These are phyloP conservation scores for Cyclargus thomasi DNA, from an alignment of 1,140 invertebrate species.

Conservation along the genomic window DNA sequence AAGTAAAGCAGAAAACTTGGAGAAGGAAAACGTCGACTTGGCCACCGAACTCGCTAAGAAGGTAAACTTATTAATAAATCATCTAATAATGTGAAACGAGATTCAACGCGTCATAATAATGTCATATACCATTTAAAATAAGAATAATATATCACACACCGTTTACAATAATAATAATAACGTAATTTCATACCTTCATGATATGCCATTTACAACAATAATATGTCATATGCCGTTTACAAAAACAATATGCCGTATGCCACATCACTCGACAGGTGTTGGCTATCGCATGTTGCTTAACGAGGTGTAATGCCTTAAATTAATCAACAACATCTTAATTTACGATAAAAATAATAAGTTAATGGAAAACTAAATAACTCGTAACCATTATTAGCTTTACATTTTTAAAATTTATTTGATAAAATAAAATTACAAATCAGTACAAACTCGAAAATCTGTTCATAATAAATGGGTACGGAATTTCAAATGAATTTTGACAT, in stretches of 20 bases:
- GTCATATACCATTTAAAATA: neutral
- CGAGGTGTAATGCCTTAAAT: neutral
- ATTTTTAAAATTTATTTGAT: too few species aligned
- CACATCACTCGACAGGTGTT: neutral
- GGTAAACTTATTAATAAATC: constrained; percentile 36
- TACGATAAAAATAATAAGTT: neutral
- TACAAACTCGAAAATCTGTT: too few species aligned
- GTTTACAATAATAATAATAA: neutral
- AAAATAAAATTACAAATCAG: too few species aligned
- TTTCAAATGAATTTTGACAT: too few species aligned
- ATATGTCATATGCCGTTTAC: constrained; percentile 1
- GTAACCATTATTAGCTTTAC: too few species aligned
- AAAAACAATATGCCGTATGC: neutral
- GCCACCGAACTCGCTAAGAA: constrained; percentile 91
- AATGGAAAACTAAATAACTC: too few species aligned
- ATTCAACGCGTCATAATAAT: constrained; percentile 3
- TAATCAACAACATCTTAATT: neutral
- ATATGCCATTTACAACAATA: constrained; percentile 8
- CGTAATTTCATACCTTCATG: neutral
- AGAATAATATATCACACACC: neutral
- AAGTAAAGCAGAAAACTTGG: constrained; percentile 90
- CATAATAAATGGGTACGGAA: too few species aligned
- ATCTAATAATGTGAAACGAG: neutral
- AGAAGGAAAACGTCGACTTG: constrained; percentile 92
- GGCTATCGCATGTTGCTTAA: neutral